Base-by-base conservation (phyloP, 2,113 vertebrate genomes). In the Rhea pennata region DNA sequence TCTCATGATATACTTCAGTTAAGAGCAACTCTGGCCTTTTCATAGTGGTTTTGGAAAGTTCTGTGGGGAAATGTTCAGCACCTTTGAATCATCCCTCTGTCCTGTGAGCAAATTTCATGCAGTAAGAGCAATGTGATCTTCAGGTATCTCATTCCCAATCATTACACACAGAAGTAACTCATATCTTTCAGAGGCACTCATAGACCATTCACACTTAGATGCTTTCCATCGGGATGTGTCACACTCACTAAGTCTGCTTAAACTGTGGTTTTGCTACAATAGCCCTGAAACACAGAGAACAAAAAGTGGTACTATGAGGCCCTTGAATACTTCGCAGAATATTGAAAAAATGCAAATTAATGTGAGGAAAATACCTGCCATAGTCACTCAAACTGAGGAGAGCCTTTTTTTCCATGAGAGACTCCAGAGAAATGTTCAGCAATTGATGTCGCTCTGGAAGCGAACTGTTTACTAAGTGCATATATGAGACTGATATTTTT, bases 381-480 rank as follows among this genome's bases (percentile, higher is more conserved):
- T 54, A 46, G 40, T 80, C 56, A 36, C n/a, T 92, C 86, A 50
- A 71, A 24, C 59, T 64, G 51, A 87, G 50, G 70, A 88, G 61
- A 36, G 66, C 9, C 4, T 9, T 67, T 91, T 90, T 48, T 67
- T 67, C 6, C 36, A n/a, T 48, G 46, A 87, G 22, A 83, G 31
- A 19, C 64, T 93, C 36, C 23, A 71, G 80, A 90, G 42, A 89
- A 91, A 84, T 2, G 14, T 29, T 76, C 71, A 62, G 36, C 0
- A 1, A 20, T 23, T 84, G 54, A n/a, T 84, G 46, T 36, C 87
- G 6, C 56, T 46, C 19, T 26, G 82, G 39, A 83, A 94, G 64
- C 88, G 44, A 93, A 86, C 92, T 92, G 80, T 94, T 93, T 92
- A 58, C 85, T 70, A 73, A 48, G 33, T n/a, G 33, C 69, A 83